Base-by-base conservation (phyloP, 2,797 vertebrate species). In the Brotula barbata region DNA sequence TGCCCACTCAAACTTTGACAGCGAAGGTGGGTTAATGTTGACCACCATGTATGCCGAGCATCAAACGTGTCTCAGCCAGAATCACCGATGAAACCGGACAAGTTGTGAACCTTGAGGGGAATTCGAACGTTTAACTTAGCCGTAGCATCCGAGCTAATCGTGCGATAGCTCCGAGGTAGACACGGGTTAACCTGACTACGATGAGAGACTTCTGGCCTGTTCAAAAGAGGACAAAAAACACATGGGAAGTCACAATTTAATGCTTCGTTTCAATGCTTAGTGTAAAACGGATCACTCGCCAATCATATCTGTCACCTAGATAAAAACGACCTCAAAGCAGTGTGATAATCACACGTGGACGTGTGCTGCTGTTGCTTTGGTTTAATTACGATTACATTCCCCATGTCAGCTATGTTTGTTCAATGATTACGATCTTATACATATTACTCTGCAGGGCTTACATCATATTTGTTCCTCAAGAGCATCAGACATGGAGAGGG, bases 31-130 rank as follows among this genome's bases (percentile, higher is more conserved):
- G 75, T 65, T 79, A 82, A 83, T 79, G 78, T 82, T 33, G 80
- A 79, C 73, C 73, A 49, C 51, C 68, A 58, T 75, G 74, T 79
- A 76, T 83, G 77, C 58, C 59, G 56, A 70, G 81, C 56, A 77
- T 83, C 71, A 84, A 82, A 82, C 82, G 79, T 74, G 67, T 28
- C 73, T 77, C 78, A 82, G 82, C 82, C 79, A 64, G 75, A 83
- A 82, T 75, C 80, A 74, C 83, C 78, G 78, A 68, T 68, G 64
- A 80, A 77, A 81, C 75, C 79, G 85, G 74, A 85, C 81, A 73
- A 83, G 73, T 56, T 36, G 21, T 20, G 44, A 46, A 44, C 52
- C 37, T 53, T 47, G 51, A 68, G 58, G 34, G 40, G 71, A 79
- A 48, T 69, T 68, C 44, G 43, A 39, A 53, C 58, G n/a, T 64